Base-by-base conservation (phyloP, 2,113 vertebrate species). In the Anarrhichthys ocellatus region DNA sequence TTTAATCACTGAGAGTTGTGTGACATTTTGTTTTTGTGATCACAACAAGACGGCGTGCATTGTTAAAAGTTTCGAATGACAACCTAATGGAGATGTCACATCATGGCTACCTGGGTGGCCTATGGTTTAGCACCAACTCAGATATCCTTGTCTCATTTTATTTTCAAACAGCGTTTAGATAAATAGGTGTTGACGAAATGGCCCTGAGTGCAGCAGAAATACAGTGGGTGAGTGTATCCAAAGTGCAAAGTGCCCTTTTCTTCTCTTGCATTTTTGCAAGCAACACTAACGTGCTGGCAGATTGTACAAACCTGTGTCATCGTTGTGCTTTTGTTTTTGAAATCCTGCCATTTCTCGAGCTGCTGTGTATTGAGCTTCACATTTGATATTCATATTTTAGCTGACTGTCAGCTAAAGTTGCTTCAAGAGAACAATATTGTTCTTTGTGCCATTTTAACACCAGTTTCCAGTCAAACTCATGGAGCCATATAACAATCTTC, bases 261-360 rank as follows among this genome's bases (percentile, higher is more conserved):
- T 24, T 65, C 61, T 71, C 38, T 44, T 67, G 29, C 73, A 72
- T 74, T 86, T 78, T 83, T 80, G 72, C 42, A 79, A 71, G 66
- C 38, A n/a, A 10, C 5, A 81, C 32, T 24, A 54, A 76, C 74
- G 52, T 82, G 72, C 79, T 70, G 66, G 71, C 66, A 81, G 62
- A 88, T 80, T 84, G 69, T 61, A 78, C 65, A 65, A 78, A 78
- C 56, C 11, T 36, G 48, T 83, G 63, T 82, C 76, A 82, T 52
- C 17, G 4, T 58, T 70, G 24, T 64, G 40, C 56, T 75, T 83
- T 85, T 71, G 20, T 69, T 77, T 66, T 69, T 40, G 4, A 52
- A 77, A 80, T 68, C 24, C 6, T 0, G 13, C 29, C 44, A 15
- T 73, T 48, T 78, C 27, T 76, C n/a, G 59, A 68, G 18, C 27